Conservation (phyloP, 2,113 vertebrate species). For the Labeo rohita region DNA sequence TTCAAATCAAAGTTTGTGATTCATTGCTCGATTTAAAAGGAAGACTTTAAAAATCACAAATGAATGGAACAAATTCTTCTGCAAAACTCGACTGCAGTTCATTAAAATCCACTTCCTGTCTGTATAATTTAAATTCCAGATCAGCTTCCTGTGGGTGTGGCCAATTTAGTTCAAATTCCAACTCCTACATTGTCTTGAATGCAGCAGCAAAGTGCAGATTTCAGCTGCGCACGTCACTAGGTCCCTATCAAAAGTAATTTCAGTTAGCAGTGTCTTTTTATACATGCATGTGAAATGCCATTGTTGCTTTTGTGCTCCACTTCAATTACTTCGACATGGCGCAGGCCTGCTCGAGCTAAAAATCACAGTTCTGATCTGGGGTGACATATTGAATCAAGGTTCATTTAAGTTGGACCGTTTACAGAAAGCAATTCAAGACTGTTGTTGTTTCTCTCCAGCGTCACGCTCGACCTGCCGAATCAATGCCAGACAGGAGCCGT, state of each 20-base stretch:
- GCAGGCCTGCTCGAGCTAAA: constrained; percentile 61
- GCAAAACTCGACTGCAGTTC: too few species aligned
- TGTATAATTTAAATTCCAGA: background rate
- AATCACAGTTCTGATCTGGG: constrained; percentile 57
- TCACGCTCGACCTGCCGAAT: constrained; percentile 62
- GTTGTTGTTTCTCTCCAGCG: constrained; percentile 54
- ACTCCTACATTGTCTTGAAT: background rate
- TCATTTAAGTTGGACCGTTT: constrained; percentile 62
- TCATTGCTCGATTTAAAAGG: too few species aligned
- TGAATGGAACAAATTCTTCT: too few species aligned
- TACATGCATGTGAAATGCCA: background rate
- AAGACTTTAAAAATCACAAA: too few species aligned
- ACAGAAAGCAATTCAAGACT: constrained; percentile 57
- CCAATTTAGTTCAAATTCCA: background rate
- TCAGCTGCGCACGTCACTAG: background rate
- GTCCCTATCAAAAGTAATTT: constrained; percentile 9
- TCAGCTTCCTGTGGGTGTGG: background rate
- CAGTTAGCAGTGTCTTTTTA: background rate
- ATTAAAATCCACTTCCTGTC: background rate
- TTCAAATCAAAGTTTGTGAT: too few species aligned
- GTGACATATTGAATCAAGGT: constrained; percentile 69
- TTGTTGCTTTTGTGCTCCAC: constrained; percentile 26
- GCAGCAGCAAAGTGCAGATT: background rate
- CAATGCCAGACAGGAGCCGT: constrained; percentile 83
- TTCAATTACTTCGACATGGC: constrained; percentile 58